Base-by-base conservation (phyloP, 1,140 invertebrate species). In the Mya arenaria region DNA sequence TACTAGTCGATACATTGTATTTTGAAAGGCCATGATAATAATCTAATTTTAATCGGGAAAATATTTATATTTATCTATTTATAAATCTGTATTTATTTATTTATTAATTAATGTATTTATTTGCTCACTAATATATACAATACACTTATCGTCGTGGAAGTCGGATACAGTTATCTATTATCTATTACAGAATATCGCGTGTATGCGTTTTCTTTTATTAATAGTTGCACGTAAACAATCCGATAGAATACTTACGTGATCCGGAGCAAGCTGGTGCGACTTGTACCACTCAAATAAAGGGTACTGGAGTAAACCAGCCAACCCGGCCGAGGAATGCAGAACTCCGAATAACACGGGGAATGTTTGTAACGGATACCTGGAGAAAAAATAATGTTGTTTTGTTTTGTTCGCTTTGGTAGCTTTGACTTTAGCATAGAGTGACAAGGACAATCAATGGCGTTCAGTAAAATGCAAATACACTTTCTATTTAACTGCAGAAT, bases 301-400 rank as follows among this genome's bases (percentile, higher is more conserved):
- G 41, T 78, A 78, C 30, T 78, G 74, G n/a, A 78, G 13, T 32
- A 78, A 36, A 1, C 74, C 62, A 10, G 74, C 41, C 23, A 78
- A 15, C 4, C 74, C 74, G 0, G 74, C 74, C 10, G 74, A 78
- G 1, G 74, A 78, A 55, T 78, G 74, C 52, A 78, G 15, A 34
- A 78, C 30, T 17, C 74, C 74, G 34, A 78, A 78, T n/a, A 78
- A 48, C 23, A 78, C 30, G 8, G 74, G 36, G 41, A 78, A 78
- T 25, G 62, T 52, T 32, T 10, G 34, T 13, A 78, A 34, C 25
- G 74, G 62, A 23, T 62, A 78, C 6, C 74, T 78, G 74, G 17
- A 60, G 63, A 1, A 74, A 34, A n/a, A n/a, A n/a, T n/a, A n/a
- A n/a, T n/a, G n/a, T n/a, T n/a, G n/a, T n/a, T n/a, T n/a, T n/a